Base-by-base conservation (phyloP, 2,797 vertebrate genomes). In the Distichodus sexfasciatus region DNA sequence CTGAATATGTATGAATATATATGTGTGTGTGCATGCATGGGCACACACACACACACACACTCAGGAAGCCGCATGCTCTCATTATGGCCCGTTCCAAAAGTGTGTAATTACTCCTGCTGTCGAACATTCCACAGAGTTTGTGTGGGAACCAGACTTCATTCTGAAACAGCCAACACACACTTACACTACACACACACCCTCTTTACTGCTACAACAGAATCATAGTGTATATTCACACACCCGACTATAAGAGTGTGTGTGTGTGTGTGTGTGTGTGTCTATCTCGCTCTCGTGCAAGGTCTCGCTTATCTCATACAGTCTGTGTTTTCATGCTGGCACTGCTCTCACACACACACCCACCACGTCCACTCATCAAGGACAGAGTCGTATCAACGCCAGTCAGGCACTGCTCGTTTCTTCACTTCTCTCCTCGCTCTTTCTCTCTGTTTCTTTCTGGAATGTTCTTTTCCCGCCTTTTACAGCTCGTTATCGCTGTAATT, bases 21-120 rank as follows among this genome's bases (percentile, higher is more conserved):
- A 15, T 23, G 46, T 48, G 46, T 48, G 17, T 26, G 23, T 28
- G 35, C 40, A 58, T 41, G 46, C 38, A 60, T 26, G 66, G 28
- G 48, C 51, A 71, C 44, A 74, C 57, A 69, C 59, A 60, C 35
- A 64, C 61, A 70, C 43, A 66, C 51, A 61, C 51, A 74, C 61
- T 75, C 63, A 83, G 72, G 69, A 81, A 82, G 78, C 71, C 76
- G 23, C 36, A 29, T 48, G 60, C 21, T 41, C 51, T 28, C 21
- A 65, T 74, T 77, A 75, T 4, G 35, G 58, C 47, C 31, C 8
- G 66, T 76, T 81, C 81, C 61, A 78, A 79, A 72, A 85, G 85
- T 84, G 72, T 82, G 62, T 85, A 85, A 87, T 87, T 83, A 84
- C 62, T 41, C 57, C 28, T 71, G 69, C 70, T 74, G 82, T 82